A percentile compares a stretch with the other conserved stretches of the same genome.
Conservation (phyloP, 2,888 invertebrate genomes). For the Melikaiella ostensackeni region DNA sequence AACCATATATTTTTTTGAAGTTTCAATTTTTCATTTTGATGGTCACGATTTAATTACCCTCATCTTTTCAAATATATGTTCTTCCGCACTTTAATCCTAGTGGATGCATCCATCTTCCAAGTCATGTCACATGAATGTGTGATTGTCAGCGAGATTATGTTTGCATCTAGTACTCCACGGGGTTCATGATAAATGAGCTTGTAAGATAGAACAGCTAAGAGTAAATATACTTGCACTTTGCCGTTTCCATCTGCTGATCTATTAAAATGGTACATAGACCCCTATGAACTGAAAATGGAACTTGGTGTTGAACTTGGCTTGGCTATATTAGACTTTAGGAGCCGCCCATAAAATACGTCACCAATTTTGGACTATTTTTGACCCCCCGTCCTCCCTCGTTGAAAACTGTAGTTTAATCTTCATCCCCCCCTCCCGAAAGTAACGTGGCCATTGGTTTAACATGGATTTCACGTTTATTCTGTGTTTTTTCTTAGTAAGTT, state of each 20-base stretch:
- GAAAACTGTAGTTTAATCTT: too few species aligned
- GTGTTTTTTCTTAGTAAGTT: too few species aligned
- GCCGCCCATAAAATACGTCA: too few species aligned
- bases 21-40: not conserved
- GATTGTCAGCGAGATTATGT: slow-evolving; percentile 7
- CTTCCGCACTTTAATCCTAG: not conserved
- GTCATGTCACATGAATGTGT: not conserved
- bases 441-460: too few species aligned
- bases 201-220: not conserved
- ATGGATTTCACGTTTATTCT: too few species aligned
- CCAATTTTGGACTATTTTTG: too few species aligned
- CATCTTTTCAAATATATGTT: not conserved
- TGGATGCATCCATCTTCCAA: not conserved
- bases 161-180: not conserved
- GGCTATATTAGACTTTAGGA: too few species aligned
- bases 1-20: too few species aligned
- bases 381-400: too few species aligned
- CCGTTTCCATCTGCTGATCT: not conserved
- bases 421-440: too few species aligned
- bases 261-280: not conserved
- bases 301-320: too few species aligned
- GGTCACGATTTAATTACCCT: not conserved
- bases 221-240: not conserved
- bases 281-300: not conserved
- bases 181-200: not conserved